A percentile compares a stretch with the other conserved stretches of the same genome.
Conservation (phyloP, 1,140 invertebrate species). For the Aphis craccivora region DNA sequence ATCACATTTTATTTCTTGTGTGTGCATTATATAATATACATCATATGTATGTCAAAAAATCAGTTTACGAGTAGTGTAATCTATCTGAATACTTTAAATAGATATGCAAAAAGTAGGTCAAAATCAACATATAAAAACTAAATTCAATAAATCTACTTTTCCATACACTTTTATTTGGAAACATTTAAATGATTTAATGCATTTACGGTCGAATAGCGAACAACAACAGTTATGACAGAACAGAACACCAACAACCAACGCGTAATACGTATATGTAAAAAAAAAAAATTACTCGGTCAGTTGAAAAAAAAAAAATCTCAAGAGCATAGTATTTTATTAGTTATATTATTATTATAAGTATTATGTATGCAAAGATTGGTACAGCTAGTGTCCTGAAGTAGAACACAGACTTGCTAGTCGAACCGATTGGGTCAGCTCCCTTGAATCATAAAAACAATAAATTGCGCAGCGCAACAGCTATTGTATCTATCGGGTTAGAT, state of each 20-base stretch:
- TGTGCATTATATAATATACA: background rate
- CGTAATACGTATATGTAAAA: background rate
- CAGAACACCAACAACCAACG: background rate
- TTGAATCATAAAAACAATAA: constrained; percentile 40
- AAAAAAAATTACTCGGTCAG: background rate
- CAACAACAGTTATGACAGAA: background rate
- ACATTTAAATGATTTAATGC: constrained; percentile 38
- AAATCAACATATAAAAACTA: constrained; percentile 17
- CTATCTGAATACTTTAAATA: background rate
- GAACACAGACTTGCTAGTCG: background rate
- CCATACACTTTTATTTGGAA: background rate
- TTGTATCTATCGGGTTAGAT: background rate
- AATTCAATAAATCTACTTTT: background rate
- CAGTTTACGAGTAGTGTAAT: background rate
- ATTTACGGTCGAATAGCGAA: background rate
- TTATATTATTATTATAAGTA: background rate
- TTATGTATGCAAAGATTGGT: background rate
- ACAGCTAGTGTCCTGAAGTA: background rate
- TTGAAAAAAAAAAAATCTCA: constrained; percentile 6
- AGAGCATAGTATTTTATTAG: background rate
- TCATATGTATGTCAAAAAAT: background rate
- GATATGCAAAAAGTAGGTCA: background rate
- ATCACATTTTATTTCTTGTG: background rate
- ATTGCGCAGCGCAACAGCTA: background rate
- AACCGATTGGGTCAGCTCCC: background rate